Evolutionary conservation across 2,113 vertebrate genomes (phyloP), one percentile per base, ranked within the genome.

Genomic region (Anarhynchus alexandrinus): DNA sequence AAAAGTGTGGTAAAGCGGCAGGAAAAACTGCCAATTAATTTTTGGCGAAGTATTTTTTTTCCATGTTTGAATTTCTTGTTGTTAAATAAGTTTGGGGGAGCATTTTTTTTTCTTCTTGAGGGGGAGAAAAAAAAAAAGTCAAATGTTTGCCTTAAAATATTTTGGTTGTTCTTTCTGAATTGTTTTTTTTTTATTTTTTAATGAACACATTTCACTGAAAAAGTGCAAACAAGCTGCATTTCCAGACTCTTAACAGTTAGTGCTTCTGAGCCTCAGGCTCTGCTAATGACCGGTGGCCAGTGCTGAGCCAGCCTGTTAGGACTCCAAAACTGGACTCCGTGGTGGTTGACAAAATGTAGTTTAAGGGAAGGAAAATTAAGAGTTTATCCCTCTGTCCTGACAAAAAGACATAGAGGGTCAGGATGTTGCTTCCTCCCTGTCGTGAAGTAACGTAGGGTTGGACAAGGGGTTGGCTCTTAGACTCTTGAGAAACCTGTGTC

Each of bases 361-460:
- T 86, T 73, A 72, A 61, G 25, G 25, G 40, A 45, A 77, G 47
- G 93, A 80, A 51, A 45, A 11, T 1, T 43, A 54, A 29, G 27
- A 66, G 5, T 57, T 90, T 57, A 23, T 40, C 32, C 22, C n/a
- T 72, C 43, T n/a, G 32, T 51, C 21, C 27, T 82, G 32, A 45
- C 64, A 88, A 82, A 40, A 1, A 62, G 36, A 30, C 18, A 5
- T 38, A 27, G 2, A 26, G 52, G 19, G 17, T 67, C 19, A 76
- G 38, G 34, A 55, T 0, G 0, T n/a, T 23, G 16, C 74, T 88
- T 66, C 15, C 4, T 82, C 23, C 34, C 26, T 64, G 30, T 22
- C 2, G 1, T 4, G 29, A 29, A 26, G 22, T 17, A 38, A 36
- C 2, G 6, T 3, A 27, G n/a, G 11, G 9, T 10, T 69, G 59